These are phyloP conservation scores for Heteromyza rotundicornis DNA, from an alignment of 2,888 invertebrate genomes.

Conservation along the genomic window DNA sequence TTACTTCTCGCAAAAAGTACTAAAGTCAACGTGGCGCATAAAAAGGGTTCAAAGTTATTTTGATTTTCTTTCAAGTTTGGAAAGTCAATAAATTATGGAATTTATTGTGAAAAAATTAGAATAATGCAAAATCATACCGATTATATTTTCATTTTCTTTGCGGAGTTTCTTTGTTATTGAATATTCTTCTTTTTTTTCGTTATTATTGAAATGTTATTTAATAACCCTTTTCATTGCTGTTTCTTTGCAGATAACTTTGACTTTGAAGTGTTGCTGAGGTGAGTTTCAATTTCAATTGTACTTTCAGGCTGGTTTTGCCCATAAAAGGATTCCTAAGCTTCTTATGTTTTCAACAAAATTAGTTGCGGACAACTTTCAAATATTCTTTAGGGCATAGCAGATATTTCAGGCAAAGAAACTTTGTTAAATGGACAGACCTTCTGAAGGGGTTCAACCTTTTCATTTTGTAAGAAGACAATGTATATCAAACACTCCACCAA, in stretches of 20 bases:
- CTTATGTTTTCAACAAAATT: too few species aligned
- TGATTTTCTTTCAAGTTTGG: conserved; percentile 11
- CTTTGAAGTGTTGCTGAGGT: neutral
- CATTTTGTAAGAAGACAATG: too few species aligned
- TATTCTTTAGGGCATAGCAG: too few species aligned
- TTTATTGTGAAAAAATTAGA: conserved; percentile 8
- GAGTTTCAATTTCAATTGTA: too few species aligned
- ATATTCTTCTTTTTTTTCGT: neutral
- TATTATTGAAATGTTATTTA: conserved; percentile 6
- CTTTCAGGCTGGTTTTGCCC: too few species aligned
- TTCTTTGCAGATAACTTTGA: conserved; percentile 3
- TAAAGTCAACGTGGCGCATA: neutral
- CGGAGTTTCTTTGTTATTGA: conserved; percentile 1
- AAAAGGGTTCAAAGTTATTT: conserved; percentile 11
- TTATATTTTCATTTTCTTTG: conserved; percentile 9
- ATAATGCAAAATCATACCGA: neutral
- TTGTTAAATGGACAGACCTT: too few species aligned
- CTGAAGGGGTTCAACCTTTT: too few species aligned
- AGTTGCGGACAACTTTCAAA: too few species aligned
- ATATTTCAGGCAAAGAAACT: too few species aligned
- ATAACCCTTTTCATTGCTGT: neutral
- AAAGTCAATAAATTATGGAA: conserved; percentile 23
- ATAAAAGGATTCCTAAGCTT: too few species aligned
- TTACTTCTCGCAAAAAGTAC: neutral
- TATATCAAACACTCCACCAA: too few species aligned